These are phyloP conservation scores for Agrilus biguttatus DNA, from an alignment of 2,888 invertebrate genomes.

Conservation along the genomic window DNA sequence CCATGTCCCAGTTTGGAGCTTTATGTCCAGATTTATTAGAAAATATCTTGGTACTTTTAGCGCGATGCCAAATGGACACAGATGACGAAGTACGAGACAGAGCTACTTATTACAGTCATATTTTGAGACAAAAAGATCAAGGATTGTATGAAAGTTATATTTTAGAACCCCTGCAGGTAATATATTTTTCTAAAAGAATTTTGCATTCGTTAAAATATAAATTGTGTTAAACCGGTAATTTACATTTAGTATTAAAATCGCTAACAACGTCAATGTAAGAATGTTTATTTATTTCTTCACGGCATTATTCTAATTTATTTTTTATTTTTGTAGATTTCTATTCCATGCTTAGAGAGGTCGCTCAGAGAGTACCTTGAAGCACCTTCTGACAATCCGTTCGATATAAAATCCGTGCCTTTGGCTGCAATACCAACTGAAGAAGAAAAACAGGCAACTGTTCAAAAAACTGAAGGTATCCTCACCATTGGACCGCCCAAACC, in stretches of 20 bases:
- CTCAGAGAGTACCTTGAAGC: slow-evolving; percentile 68
- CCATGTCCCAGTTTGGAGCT: slow-evolving; percentile 95
- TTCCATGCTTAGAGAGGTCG: slow-evolving; percentile 78
- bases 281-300: neutral
- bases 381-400: slow-evolving; percentile 61
- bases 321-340: slow-evolving; percentile 45
- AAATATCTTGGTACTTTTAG: slow-evolving; percentile 69
- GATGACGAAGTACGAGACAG: slow-evolving; percentile 98
- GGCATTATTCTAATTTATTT: neutral
- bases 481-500: slow-evolving; percentile 29
- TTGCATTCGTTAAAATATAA: neutral
- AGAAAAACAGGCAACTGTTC: slow-evolving; percentile 27
- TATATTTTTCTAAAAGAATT: neutral
- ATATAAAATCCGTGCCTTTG: slow-evolving; percentile 72
- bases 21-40: slow-evolving; percentile 77
- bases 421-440: slow-evolving; percentile 33
- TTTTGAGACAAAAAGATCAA: slow-evolving; percentile 58
- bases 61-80: slow-evolving; percentile 85
- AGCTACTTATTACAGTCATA: slow-evolving; percentile 87
- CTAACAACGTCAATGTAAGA: neutral
- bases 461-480: slow-evolving; percentile 29
- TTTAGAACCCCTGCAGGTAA: slow-evolving; percentile 50
- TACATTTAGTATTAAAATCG: too few relatives aligned
- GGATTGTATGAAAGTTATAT: slow-evolving; percentile 65
- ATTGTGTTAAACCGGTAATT: neutral